phyloP scores from a whole-genome alignment of 2,888 invertebrate genomes.

The Clunio marinus region DNA sequence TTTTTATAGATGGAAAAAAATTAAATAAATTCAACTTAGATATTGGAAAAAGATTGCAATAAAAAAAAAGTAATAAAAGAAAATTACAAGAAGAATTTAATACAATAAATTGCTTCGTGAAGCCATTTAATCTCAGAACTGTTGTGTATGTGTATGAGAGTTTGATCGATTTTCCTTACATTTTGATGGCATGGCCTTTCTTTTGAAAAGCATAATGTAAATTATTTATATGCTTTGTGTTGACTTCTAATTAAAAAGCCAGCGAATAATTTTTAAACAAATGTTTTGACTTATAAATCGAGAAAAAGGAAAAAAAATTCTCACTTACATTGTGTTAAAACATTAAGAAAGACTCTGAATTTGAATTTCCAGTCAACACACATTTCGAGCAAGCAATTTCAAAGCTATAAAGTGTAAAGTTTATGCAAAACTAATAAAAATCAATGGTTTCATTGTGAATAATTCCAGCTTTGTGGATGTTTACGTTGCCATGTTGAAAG shows the following conservation, averaged over 20 bases:
- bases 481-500: not conserved
- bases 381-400: not conserved
- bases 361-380: not conserved
- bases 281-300: not conserved
- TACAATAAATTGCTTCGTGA: not conserved
- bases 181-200: not conserved
- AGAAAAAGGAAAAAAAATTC: no score
- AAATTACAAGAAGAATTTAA: no score
- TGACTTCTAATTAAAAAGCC: not conserved
- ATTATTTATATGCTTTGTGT: not conserved
- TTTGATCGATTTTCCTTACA: constrained; percentile 32
- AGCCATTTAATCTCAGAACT: not conserved
- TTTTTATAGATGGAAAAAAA: not conserved
- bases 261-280: not conserved
- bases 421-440: constrained; percentile 3
- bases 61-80: not conserved
- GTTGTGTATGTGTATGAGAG: not conserved
- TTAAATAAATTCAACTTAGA: not conserved
- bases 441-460: not conserved
- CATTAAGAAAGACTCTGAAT: not conserved
- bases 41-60: not conserved
- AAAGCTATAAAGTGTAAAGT: not conserved
- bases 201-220: constrained; percentile 2
- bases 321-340: not conserved
- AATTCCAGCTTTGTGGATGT: not conserved